These are phyloP conservation scores for Echiichthys vipera DNA, from an alignment of 2,797 vertebrate species.

Conservation along the genomic window DNA sequence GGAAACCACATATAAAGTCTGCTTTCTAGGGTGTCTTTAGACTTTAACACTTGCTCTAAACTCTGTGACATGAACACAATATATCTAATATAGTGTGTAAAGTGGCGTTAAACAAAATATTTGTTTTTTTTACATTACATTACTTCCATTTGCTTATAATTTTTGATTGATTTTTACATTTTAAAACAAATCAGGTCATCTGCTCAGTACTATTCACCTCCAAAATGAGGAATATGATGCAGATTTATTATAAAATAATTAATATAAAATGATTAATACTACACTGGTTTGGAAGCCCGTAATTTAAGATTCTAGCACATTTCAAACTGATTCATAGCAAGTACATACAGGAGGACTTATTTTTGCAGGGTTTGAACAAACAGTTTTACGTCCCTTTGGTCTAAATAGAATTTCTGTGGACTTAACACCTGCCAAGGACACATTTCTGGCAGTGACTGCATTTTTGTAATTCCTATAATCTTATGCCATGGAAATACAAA, in stretches of 20 bases:
- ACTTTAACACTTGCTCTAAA: conserved; percentile 9
- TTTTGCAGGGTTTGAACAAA: conserved; percentile 19
- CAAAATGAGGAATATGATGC: conserved; percentile 7
- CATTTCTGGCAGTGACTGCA: conserved; percentile 26
- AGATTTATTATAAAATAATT: conserved; percentile 2
- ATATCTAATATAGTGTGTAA: background rate
- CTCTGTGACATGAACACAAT: background rate
- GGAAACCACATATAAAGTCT: conserved; percentile 20
- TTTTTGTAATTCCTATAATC: conserved; percentile 34
- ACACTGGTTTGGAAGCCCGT: conserved; percentile 8
- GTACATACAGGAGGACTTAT: background rate
- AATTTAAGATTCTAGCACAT: conserved; percentile 3
- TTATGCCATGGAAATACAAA: conserved; percentile 22
- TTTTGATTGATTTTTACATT: too few relatives aligned
- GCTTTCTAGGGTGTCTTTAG: conserved; percentile 20
- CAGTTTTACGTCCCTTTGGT: conserved; percentile 19
- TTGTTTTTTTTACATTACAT: background rate
- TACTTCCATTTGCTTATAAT: background rate
- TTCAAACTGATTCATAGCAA: conserved; percentile 11
- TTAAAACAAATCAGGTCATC: background rate
- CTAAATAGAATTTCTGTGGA: conserved; percentile 22
- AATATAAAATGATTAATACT: conserved; percentile 6
- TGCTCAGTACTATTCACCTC: conserved; percentile 1
- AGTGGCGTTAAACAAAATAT: background rate
- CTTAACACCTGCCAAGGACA: conserved; percentile 25